Percentiles rank a stretch among this genome's conserved stretches.
phyloP scores from a whole-genome alignment of 2,113 vertebrate species.

The Trogon melanurus region DNA sequence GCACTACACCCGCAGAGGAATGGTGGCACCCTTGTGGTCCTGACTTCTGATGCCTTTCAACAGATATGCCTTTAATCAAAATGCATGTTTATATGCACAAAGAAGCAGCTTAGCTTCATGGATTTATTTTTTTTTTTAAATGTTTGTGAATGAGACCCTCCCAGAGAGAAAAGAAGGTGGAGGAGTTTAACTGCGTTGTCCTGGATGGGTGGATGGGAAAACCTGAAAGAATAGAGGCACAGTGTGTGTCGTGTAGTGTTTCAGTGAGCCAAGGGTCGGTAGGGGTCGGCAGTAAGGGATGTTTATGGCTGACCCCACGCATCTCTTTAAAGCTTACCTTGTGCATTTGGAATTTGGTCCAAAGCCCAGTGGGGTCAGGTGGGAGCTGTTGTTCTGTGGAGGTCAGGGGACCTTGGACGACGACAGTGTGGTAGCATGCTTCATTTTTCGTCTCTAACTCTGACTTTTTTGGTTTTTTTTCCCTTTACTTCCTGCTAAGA shows the following conservation, averaged over 20 bases:
- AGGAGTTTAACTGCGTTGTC: neutral
- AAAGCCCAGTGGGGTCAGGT: neutral
- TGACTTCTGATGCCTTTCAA: neutral
- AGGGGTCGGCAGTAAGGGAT: neutral
- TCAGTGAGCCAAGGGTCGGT: neutral
- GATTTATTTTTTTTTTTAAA: neutral
- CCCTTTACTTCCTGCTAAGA: neutral
- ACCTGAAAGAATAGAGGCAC: neutral
- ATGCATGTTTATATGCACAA: neutral
- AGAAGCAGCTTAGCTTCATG: neutral
- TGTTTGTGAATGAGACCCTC: neutral
- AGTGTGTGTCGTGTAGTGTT: neutral
- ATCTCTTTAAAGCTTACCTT: constrained; percentile 26
- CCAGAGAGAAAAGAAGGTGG: neutral
- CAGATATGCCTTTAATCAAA: neutral
- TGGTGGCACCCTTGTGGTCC: neutral
- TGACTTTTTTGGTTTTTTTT: neutral
- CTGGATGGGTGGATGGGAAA: neutral
- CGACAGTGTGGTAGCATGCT: neutral
- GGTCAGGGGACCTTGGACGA: neutral
- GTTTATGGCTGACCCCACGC: neutral
- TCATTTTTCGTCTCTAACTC: neutral
- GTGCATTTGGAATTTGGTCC: neutral
- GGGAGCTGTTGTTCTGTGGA: neutral
- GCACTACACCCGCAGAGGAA: neutral